A percentile compares a stretch with the other conserved stretches of the same genome.
phyloP scores from a whole-genome alignment of 2,888 invertebrate genomes.

The Microctonus brassicae region DNA sequence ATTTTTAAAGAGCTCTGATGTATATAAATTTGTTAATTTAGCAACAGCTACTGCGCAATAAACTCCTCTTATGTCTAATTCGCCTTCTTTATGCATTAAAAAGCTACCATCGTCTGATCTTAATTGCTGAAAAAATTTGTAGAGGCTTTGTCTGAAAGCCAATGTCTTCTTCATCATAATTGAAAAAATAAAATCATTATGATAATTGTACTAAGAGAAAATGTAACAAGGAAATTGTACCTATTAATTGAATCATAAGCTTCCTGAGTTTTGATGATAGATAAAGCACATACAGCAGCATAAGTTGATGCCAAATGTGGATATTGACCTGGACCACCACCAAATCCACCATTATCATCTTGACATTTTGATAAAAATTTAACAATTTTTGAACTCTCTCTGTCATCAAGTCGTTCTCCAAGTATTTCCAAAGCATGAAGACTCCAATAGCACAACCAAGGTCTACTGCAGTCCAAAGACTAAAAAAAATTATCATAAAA shows the following conservation, averaged over 20 bases:
- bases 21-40: conserved; percentile 84
- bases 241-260: conserved; percentile 91
- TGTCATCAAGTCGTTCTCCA: conserved; percentile 75
- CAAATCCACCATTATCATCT: conserved; percentile 87
- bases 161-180: conserved; percentile 31
- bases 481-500: conserved; percentile 61
- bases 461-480: conserved; percentile 92
- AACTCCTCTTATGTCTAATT: conserved; percentile 94
- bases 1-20: conserved; percentile 83
- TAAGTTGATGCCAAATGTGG: conserved; percentile 98
- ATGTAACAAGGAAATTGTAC: conserved; percentile 63
- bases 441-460: conserved; percentile 99
- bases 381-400: conserved; percentile 72
- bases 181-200: conserved; percentile 12
- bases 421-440: conserved; percentile 89
- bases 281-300: conserved; percentile 94
- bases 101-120: conserved; percentile 91
- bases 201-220: no score
- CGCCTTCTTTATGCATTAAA: conserved; percentile 91
- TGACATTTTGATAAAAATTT: conserved; percentile 81
- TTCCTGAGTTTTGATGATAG: conserved; percentile 88
- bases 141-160: conserved; percentile 75
- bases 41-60: conserved; percentile 96
- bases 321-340: conserved; percentile 93
- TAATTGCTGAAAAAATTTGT: conserved; percentile 83